These are phyloP conservation scores for Dinoponera quadriceps DNA, from an alignment of 1,140 invertebrate genomes.

Conservation along the genomic window DNA sequence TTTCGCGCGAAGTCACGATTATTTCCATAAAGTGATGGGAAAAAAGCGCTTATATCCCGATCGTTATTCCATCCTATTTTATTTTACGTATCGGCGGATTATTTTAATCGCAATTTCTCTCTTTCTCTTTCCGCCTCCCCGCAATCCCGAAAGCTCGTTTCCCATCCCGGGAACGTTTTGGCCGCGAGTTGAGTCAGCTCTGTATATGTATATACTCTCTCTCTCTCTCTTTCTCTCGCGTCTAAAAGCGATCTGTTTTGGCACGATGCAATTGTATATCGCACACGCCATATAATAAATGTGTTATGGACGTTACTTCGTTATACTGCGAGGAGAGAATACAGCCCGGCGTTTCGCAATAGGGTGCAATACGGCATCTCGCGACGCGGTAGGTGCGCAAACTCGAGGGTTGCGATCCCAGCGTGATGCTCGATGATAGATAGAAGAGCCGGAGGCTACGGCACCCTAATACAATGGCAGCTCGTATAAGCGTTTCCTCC, in stretches of 20 bases:
- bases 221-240: neutral
- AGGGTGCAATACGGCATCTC: constrained; percentile 50
- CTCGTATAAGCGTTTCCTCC: constrained; percentile 21
- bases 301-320: constrained; percentile 60
- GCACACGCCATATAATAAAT: constrained; percentile 44
- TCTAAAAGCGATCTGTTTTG: constrained; percentile 20
- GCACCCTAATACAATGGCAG: constrained; percentile 68
- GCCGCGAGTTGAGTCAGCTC: neutral
- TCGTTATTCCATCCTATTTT: neutral
- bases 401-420: constrained; percentile 69
- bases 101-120: neutral
- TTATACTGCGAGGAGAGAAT: constrained; percentile 17
- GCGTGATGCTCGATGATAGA: constrained; percentile 76
- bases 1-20: too few species aligned
- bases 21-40: too few species aligned
- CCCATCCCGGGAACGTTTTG: neutral
- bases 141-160: neutral
- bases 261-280: constrained; percentile 50
- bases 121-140: neutral
- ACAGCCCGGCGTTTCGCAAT: constrained; percentile 54
- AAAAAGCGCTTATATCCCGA: too few species aligned
- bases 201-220: too few species aligned
- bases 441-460: constrained; percentile 71
- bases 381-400: constrained; percentile 62
- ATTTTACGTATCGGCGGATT: neutral